Conservation (phyloP, 1,140 invertebrate species). For the Drusus annulatus region DNA sequence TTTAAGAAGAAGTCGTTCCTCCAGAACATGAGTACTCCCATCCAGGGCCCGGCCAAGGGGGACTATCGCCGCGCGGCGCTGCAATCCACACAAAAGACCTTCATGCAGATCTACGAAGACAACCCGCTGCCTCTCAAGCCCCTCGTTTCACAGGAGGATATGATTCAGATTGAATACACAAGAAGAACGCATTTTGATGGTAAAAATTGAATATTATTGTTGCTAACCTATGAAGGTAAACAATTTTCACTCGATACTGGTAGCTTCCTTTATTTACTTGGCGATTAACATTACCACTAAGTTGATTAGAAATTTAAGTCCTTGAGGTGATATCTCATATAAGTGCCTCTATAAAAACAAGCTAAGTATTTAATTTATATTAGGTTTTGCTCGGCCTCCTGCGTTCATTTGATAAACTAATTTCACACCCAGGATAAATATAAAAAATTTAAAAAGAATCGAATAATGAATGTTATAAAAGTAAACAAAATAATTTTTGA, state of each 20-base stretch:
- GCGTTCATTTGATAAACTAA: background rate
- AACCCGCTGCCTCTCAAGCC: background rate
- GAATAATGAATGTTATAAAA: background rate
- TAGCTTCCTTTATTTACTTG: background rate
- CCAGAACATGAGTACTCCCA: slow-evolving; percentile 42
- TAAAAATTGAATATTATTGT: slow-evolving; percentile 1
- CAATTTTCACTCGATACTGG: background rate
- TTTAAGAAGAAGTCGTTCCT: slow-evolving; percentile 46
- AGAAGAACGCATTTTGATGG: slow-evolving; percentile 19
- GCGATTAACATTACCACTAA: background rate
- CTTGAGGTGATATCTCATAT: too few relatives aligned
- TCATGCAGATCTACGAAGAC: slow-evolving; percentile 44
- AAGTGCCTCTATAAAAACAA: too few relatives aligned
- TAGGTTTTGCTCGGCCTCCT: too few relatives aligned
- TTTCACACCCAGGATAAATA: background rate
- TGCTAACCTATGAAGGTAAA: background rate
- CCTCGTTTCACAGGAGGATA: slow-evolving; percentile 4
- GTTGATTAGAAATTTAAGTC: background rate
- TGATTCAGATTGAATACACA: slow-evolving; percentile 31
- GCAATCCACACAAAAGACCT: background rate
- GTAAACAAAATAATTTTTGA: too few relatives aligned
- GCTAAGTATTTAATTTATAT: too few relatives aligned
- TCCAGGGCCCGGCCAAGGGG: slow-evolving; percentile 15
- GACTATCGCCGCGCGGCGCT: background rate
- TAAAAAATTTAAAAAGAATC: background rate